These are phyloP conservation scores for Sisyra nigra DNA, from an alignment of 2,888 invertebrate genomes.

Conservation along the genomic window DNA sequence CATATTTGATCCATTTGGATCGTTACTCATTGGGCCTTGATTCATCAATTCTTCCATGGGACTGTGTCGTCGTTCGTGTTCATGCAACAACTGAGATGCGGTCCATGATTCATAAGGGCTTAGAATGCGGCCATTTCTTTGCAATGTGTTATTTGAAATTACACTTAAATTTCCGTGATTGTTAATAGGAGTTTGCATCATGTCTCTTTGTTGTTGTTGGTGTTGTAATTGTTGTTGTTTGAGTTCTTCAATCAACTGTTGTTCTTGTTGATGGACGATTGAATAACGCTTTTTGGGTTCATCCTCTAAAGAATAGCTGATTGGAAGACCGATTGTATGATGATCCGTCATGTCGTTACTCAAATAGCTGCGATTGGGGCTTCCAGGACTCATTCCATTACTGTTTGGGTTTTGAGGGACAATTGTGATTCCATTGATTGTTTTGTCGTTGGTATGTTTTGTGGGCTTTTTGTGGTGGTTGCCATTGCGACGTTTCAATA, in stretches of 20 bases:
- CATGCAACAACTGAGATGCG: slow-evolving; percentile 38
- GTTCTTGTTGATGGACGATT: slow-evolving; percentile 29
- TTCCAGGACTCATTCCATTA: slow-evolving; percentile 16
- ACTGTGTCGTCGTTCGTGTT: slow-evolving; percentile 37
- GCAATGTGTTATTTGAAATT: slow-evolving; percentile 26
- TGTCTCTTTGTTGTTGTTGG: slow-evolving; percentile 18
- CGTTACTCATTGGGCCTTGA: slow-evolving; percentile 18
- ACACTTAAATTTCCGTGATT: slow-evolving; percentile 22
- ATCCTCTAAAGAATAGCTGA: slow-evolving; percentile 27
- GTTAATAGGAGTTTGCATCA: slow-evolving; percentile 17
- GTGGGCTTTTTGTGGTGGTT: slow-evolving; percentile 19
- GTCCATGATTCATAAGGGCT: slow-evolving; percentile 42
- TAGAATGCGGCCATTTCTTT: slow-evolving; percentile 26
- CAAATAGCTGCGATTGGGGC: slow-evolving; percentile 17
- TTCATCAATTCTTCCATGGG: slow-evolving; percentile 23
- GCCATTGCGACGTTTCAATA: slow-evolving; percentile 24
- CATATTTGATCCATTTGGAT: slow-evolving; percentile 13
- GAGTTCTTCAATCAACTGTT: slow-evolving; percentile 28
- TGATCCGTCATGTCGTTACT: slow-evolving; percentile 23
- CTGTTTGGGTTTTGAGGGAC: slow-evolving; percentile 25
- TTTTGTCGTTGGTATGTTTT: slow-evolving; percentile 23
- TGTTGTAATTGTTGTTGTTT: slow-evolving; percentile 25
- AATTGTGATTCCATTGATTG: slow-evolving; percentile 27
- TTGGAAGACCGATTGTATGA: slow-evolving; percentile 29
- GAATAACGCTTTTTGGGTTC: slow-evolving; percentile 31